Conservation (phyloP, 2,113 vertebrate genomes). For the Sturnus vulgaris region DNA sequence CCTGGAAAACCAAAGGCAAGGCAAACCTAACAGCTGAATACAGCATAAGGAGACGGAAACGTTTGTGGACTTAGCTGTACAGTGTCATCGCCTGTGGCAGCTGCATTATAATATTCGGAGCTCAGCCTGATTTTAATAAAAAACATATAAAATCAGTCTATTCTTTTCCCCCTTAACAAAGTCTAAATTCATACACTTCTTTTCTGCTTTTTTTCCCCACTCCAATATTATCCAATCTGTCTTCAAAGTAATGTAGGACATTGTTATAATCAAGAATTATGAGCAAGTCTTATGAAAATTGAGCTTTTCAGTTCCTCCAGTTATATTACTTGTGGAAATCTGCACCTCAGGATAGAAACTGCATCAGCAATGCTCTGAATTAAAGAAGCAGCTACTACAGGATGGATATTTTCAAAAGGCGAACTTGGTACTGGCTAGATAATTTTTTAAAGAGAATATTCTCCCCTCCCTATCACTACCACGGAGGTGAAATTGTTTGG, state of each 20-base stretch:
- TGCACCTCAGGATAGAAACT: background rate
- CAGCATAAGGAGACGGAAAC: background rate
- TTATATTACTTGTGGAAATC: background rate
- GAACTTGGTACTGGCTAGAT: background rate
- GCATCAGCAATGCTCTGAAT: background rate
- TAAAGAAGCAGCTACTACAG: background rate
- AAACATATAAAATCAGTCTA: background rate
- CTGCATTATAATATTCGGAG: background rate
- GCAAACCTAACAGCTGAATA: background rate
- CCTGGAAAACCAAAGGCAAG: constrained; percentile 39
- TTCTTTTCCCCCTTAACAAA: background rate
- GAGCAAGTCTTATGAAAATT: background rate
- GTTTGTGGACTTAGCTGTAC: background rate
- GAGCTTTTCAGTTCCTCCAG: background rate
- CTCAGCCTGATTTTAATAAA: background rate
- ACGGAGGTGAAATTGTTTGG: background rate
- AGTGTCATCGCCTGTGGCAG: background rate
- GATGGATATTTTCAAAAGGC: background rate
- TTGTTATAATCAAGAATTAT: background rate
- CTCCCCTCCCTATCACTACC: background rate
- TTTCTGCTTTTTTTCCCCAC: background rate
- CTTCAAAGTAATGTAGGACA: background rate
- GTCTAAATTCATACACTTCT: background rate
- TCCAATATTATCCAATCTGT: background rate
- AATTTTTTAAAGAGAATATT: background rate